Conservation (phyloP, 2,113 vertebrate species). For the Perca flavescens region DNA sequence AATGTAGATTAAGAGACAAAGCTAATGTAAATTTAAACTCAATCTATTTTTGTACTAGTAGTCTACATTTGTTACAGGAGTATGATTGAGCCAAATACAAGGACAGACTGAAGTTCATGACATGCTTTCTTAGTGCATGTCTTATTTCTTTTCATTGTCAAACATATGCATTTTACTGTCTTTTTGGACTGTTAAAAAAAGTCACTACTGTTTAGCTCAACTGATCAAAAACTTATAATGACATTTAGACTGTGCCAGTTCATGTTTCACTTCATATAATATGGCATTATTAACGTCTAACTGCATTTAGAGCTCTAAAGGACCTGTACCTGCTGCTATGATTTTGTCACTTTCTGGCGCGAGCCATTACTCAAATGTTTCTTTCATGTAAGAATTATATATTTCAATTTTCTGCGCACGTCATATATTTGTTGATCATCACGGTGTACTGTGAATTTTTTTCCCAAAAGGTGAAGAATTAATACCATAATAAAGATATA, state of each 20-base stretch:
- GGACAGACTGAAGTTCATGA: conserved; percentile 52
- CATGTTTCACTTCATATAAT: conserved; percentile 29
- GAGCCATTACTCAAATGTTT: conserved; percentile 20
- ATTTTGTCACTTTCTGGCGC: conserved; percentile 62
- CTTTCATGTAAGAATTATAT: conserved; percentile 38
- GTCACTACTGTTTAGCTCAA: conserved; percentile 16
- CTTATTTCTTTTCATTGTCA: conserved; percentile 7
- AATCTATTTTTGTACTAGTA: conserved; percentile 93
- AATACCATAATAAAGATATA: conserved; percentile 81
- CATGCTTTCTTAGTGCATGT: conserved; percentile 30
- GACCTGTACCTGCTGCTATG: conserved; percentile 74
- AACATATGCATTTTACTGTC: conserved; percentile 26
- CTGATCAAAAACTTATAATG: conserved; percentile 10
- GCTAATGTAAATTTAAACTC: conserved; percentile 88
- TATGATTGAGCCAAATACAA: conserved; percentile 58
- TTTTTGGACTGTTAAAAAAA: conserved; percentile 20
- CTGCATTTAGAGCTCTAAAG: conserved; percentile 53
- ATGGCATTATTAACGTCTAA: conserved; percentile 33
- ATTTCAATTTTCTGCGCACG: conserved; percentile 50
- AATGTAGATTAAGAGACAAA: conserved; percentile 75
- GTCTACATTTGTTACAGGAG: conserved; percentile 43
- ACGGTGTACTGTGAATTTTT: conserved; percentile 69
- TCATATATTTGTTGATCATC: conserved; percentile 49
- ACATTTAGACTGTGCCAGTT: conserved; percentile 41
- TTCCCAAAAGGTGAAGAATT: conserved; percentile 69